Base-by-base conservation (phyloP, 2,888 invertebrate genomes). In the Chelonus formosanus region DNA sequence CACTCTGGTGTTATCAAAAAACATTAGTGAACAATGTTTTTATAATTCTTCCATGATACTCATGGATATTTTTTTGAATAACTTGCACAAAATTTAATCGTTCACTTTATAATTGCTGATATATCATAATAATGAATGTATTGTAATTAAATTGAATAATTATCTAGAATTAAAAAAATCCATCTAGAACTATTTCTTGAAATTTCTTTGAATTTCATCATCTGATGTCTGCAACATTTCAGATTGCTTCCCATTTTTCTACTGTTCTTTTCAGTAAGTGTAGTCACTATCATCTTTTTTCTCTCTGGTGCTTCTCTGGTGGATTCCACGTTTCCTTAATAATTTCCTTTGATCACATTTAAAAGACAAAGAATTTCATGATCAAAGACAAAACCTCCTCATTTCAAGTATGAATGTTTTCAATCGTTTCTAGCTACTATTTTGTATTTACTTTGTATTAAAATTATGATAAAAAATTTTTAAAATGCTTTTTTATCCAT, bases 131-230 rank as follows among this genome's bases (percentile, higher is more conserved):
- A 40, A 40, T 40, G 1, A 40, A 5, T 40, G 40, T 1, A 6
- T 40, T 5, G 6, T 3, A 40, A 40, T 40, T 40, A 40, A 6
- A 40, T 40, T 2, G 40, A 6, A 40, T 6, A 5, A 40, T 40
- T 40, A 40, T 40, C 6, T 2, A 5, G 40, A 3, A 40, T 40
- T 2, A 40, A 40, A 5, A 40, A 40, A 40, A 5, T 5, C 4
- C 4, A 5, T 5, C 6, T 1, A 40, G 6, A 40, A 40, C 5
- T 40, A 40, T 40, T 20, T n/a, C 10, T 20, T 5, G 4, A 20
- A 8, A 32, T n/a, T 53, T 8, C 53, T 55, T 40, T 35, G 7
- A 36, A 55, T 55, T 55, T 55, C 8, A 55, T 40, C 43, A 55
- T 36, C 40, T 35, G 10, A 35, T 40, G 5, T 55, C 36, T 35